Evolutionary conservation across 2,888 invertebrate genomes (phyloP).

Genomic region (Rotaria macrura): DNA sequence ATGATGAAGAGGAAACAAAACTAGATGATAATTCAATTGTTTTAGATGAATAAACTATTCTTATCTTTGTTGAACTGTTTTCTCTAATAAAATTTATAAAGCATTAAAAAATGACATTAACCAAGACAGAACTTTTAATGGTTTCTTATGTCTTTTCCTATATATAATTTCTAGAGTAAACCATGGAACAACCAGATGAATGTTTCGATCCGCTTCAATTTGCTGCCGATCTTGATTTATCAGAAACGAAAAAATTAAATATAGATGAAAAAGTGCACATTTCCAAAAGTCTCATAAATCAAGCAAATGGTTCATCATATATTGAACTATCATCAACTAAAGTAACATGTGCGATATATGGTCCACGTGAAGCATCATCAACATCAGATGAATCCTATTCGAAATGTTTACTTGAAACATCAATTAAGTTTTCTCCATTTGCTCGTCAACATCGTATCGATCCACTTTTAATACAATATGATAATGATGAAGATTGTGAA

Average conservation of each 20-base stretch:
- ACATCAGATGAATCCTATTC: slow-evolving; percentile 27
- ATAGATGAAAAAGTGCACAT: not conserved
- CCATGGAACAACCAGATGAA: not conserved
- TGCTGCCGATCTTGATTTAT: slow-evolving; percentile 5
- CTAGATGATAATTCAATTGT: not conserved
- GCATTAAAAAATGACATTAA: no score
- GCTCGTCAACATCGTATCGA: slow-evolving; percentile 24
- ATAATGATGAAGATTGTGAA: slow-evolving; percentile 23
- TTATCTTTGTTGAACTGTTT: not conserved
- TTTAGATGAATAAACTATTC: not conserved
- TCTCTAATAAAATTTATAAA: not conserved
- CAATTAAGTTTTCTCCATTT: slow-evolving; percentile 31
- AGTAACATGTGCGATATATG: slow-evolving; percentile 30
- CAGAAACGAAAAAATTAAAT: not conserved
- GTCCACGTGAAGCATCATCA: slow-evolving; percentile 28
- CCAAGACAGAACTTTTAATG: not conserved
- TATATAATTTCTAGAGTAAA: not conserved
- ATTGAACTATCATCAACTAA: slow-evolving; percentile 29
- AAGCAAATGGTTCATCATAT: slow-evolving; percentile 31
- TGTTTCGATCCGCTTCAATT: not conserved
- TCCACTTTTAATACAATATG: slow-evolving; percentile 25
- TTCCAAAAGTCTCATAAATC: slow-evolving; percentile 14
- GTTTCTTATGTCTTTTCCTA: not conserved
- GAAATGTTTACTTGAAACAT: slow-evolving; percentile 26
- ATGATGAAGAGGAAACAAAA: not conserved